Evolutionary conservation across 2,797 vertebrate species (phyloP).

Genomic region (Pipistrellus nathusii): DNA sequence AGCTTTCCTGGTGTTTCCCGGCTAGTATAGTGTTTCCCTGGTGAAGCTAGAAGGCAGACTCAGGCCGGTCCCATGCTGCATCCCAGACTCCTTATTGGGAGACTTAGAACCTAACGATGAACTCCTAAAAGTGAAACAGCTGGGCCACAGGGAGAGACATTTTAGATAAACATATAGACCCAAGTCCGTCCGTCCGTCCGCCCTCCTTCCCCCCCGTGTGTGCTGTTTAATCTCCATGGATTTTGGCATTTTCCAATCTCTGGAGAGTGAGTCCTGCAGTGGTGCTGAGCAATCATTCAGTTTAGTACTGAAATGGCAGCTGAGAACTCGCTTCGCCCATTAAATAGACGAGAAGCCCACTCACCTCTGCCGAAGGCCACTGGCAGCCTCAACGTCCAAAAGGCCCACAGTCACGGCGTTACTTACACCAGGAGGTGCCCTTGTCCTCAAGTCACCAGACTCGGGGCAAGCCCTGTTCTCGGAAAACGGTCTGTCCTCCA

Average conservation of each 20-base stretch:
- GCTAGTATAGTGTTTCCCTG: no score
- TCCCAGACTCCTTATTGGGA: not conserved
- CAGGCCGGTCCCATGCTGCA: not conserved
- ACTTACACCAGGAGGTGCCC: not conserved
- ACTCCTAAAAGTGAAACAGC: not conserved
- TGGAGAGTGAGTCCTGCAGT: fast-evolving
- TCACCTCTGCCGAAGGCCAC: conserved; percentile 30
- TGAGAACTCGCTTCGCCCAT: no score
- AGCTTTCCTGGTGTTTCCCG: not conserved
- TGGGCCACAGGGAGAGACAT: not conserved
- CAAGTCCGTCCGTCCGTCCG: no score
- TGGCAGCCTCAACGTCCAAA: not conserved
- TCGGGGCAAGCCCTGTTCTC: not conserved
- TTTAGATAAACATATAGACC: fast-evolving
- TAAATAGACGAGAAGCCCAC: not conserved
- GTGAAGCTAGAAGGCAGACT: not conserved
- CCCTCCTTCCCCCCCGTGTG: not conserved
- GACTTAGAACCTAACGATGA: not conserved
- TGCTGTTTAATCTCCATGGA: not conserved
- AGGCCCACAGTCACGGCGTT: not conserved
- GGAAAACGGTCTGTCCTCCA: not conserved
- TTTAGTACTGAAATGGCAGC: not conserved
- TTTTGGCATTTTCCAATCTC: not conserved
- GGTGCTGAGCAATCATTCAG: not conserved
- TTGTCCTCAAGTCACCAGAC: conserved; percentile 4